Percentiles rank a stretch among this genome's conserved stretches.
phyloP scores from a whole-genome alignment of 2,888 invertebrate species.

The Copidosoma aretas region DNA sequence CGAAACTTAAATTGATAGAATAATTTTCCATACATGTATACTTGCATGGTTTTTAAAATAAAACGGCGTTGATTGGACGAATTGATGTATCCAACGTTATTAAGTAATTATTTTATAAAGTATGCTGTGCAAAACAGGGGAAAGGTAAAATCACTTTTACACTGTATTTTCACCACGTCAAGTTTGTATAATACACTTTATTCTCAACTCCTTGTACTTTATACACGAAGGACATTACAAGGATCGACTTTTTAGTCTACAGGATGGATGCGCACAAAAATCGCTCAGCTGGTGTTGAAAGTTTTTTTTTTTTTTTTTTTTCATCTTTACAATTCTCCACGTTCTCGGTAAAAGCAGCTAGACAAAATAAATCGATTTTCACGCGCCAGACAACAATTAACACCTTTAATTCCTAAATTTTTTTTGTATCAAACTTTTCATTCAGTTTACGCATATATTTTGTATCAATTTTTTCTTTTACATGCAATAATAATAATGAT shows the following conservation, averaged over 20 bases:
- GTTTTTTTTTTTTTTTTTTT: slow-evolving; percentile 30
- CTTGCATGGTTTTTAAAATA: no score
- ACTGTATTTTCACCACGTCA: slow-evolving; percentile 5
- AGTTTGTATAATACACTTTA: slow-evolving; percentile 54
- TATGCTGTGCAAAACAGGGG: no score
- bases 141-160: neutral
- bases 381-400: neutral
- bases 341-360: slow-evolving; percentile 43
- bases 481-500: no score
- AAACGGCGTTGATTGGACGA: no score
- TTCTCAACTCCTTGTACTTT: slow-evolving; percentile 50
- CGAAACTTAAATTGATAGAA: no score
- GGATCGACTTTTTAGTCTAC: slow-evolving; percentile 45
- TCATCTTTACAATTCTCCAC: neutral
- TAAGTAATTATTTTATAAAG: no score
- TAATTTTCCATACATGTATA: no score
- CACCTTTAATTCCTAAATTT: neutral
- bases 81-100: no score
- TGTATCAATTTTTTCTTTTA: neutral
- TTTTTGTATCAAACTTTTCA: neutral
- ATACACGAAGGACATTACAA: slow-evolving; percentile 51
- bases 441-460: neutral
- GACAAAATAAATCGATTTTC: slow-evolving; percentile 49
- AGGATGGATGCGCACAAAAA: slow-evolving; percentile 36
- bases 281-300: slow-evolving; percentile 38